phyloP scores from a whole-genome alignment of 2,113 vertebrate genomes.

The Alectura lathami region DNA sequence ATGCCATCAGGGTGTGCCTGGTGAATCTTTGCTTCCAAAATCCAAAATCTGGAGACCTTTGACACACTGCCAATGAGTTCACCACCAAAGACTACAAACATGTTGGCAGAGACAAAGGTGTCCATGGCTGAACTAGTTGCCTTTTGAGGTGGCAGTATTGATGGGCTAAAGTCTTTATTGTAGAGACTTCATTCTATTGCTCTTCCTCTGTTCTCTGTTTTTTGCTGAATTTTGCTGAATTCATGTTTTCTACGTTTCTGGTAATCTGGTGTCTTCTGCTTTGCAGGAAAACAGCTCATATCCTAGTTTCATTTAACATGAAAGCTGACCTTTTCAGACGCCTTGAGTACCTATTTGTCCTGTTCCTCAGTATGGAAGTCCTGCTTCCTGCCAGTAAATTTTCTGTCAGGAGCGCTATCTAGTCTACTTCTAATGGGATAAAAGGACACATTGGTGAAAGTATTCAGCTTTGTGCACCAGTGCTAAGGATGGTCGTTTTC shows the following conservation, averaged over 20 bases:
- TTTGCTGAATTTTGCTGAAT: too few relatives aligned
- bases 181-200: not conserved
- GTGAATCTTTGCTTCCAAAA: conserved; percentile 34
- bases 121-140: not conserved
- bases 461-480: not conserved
- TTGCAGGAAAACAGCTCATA: not conserved
- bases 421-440: not conserved
- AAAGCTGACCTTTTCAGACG: not conserved
- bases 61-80: not conserved
- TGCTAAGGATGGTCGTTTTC: not conserved
- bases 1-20: conserved; percentile 46
- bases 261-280: not conserved
- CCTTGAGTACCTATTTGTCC: not conserved
- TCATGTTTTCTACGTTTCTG: not conserved
- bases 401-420: not conserved
- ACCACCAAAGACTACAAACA: not conserved
- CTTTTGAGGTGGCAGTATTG: not conserved
- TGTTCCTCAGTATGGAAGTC: not conserved
- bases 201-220: not conserved
- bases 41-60: not conserved
- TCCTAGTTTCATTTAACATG: not conserved
- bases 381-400: not conserved
- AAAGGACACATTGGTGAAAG: not conserved
- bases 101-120: not conserved
- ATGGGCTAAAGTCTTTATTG: not conserved